These are phyloP conservation scores for Xanthia togata DNA, from an alignment of 2,888 invertebrate genomes.

Conservation along the genomic window DNA sequence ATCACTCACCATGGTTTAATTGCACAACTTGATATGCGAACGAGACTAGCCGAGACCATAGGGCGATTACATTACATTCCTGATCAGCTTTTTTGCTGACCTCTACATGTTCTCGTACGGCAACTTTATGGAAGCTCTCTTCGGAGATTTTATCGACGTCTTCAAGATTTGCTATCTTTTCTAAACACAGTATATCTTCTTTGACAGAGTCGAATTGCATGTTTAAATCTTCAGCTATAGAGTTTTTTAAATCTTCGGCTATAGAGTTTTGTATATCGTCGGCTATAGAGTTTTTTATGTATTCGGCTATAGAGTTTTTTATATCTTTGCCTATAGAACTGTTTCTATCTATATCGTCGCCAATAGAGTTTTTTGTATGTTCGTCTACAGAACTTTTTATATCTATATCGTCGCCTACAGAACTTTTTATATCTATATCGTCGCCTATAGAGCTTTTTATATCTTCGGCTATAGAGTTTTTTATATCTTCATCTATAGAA, in stretches of 20 bases:
- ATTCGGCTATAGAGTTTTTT: constrained; percentile 73
- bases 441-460: background rate
- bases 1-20: constrained; percentile 80
- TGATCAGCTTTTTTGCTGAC: constrained; percentile 59
- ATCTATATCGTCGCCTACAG: constrained; percentile 71
- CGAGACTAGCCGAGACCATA: constrained; percentile 84
- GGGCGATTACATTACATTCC: constrained; percentile 67
- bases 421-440: constrained; percentile 64
- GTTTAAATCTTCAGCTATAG: constrained; percentile 76
- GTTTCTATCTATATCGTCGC: constrained; percentile 58
- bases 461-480: constrained; percentile 72
- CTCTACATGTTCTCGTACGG: constrained; percentile 47
- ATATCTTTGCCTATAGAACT: constrained; percentile 75
- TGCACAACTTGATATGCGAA: constrained; percentile 84
- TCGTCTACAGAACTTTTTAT: constrained; percentile 74
- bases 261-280: constrained; percentile 76
- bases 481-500: constrained; percentile 75
- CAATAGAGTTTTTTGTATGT: constrained; percentile 55
- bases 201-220: constrained; percentile 78
- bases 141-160: constrained; percentile 70
- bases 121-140: constrained; percentile 57
- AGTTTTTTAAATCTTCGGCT: constrained; percentile 73
- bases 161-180: constrained; percentile 72
- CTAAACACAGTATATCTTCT: constrained; percentile 77
- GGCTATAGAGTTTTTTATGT: constrained; percentile 73